These are phyloP conservation scores for Enteromius viviparus DNA, from an alignment of 2,797 vertebrate species.

Conservation along the genomic window DNA sequence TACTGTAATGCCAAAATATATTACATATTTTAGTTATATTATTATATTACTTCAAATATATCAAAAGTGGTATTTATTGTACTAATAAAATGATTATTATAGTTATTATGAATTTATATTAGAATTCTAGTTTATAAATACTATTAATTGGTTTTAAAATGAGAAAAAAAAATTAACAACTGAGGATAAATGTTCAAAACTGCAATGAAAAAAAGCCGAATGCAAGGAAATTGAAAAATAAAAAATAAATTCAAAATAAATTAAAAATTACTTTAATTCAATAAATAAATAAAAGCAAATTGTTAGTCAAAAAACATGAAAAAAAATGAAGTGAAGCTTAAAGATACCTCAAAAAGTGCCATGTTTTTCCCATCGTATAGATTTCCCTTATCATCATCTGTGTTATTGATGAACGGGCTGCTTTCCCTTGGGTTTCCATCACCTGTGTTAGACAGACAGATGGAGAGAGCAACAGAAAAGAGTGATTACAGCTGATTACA, in stretches of 20 bases:
- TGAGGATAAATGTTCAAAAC: background rate
- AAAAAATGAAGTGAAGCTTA: background rate
- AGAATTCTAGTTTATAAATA: background rate
- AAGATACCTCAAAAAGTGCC: constrained; percentile 92
- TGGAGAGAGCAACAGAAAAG: background rate
- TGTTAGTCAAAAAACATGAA: background rate
- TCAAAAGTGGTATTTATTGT: background rate
- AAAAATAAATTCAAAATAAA: no score
- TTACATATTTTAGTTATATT: background rate
- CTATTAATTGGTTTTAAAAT: background rate
- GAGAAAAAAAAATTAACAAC: background rate
- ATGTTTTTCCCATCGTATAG: constrained; percentile 93
- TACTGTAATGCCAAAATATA: background rate
- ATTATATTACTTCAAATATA: background rate
- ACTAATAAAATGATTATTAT: background rate
- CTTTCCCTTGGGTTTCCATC: constrained; percentile 88
- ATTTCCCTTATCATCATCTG: constrained; percentile 80
- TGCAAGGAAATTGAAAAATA: background rate
- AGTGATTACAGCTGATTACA: background rate
- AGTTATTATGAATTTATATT: background rate
- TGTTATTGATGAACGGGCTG: constrained; percentile 88
- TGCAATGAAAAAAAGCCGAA: background rate
- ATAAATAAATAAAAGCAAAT: background rate
- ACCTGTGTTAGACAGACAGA: constrained; percentile 71
- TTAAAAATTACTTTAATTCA: no score